phyloP scores from a whole-genome alignment of 2,113 vertebrate species.

The Lagopus leucura region DNA sequence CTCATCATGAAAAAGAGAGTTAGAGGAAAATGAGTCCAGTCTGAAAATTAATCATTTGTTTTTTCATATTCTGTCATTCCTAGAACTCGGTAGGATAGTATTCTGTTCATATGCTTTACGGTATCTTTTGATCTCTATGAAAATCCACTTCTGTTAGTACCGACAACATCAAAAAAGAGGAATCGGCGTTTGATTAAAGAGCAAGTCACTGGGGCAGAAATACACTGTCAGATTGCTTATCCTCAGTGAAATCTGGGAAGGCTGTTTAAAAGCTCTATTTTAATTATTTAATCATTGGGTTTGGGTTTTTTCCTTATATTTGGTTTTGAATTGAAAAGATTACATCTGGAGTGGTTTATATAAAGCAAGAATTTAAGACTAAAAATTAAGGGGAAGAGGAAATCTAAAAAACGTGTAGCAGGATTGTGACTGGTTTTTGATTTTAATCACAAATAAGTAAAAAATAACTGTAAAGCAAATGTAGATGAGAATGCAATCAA shows the following conservation, averaged over 20 bases:
- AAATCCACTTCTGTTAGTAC: neutral
- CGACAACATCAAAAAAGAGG: neutral
- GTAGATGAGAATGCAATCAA: slow-evolving; percentile 8
- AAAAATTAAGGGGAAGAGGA: neutral
- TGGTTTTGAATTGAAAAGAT: neutral
- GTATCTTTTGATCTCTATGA: neutral
- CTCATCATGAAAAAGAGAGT: neutral
- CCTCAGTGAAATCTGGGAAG: neutral
- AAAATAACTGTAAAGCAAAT: neutral
- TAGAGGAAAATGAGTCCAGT: neutral
- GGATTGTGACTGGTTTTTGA: neutral
- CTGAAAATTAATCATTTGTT: neutral
- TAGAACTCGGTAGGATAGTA: neutral
- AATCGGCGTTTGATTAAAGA: neutral
- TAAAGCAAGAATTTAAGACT: neutral
- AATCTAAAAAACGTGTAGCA: neutral
- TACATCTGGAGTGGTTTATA: neutral
- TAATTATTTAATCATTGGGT: neutral
- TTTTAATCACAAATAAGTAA: neutral
- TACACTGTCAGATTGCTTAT: neutral
- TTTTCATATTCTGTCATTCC: neutral
- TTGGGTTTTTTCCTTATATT: accelerated
- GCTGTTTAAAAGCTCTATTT: neutral
- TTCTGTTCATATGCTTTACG: neutral
- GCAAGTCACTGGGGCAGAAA: neutral